These are phyloP conservation scores for Muntiacus reevesi DNA, from an alignment of 2,113 vertebrate genomes.

Conservation along the genomic window DNA sequence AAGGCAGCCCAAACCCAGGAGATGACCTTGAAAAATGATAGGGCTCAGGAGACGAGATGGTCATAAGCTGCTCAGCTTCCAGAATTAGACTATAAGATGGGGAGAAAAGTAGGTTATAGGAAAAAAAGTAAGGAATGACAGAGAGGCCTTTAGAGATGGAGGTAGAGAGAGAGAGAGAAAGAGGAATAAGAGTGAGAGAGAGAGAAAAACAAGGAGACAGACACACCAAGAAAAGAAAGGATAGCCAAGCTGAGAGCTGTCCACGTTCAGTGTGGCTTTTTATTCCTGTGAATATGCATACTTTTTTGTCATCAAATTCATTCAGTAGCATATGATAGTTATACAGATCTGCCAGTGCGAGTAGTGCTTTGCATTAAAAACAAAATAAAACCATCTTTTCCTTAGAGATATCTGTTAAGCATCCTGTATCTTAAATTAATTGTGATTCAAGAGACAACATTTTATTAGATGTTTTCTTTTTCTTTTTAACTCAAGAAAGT, in stretches of 20 bases:
- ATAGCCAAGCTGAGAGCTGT: background rate
- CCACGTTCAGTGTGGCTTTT: background rate
- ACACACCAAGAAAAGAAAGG: background rate
- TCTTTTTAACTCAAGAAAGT: background rate
- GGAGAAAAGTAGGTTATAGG: background rate
- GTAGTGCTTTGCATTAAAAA: background rate
- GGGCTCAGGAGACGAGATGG: background rate
- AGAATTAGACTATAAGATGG: background rate
- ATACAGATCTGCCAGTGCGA: background rate
- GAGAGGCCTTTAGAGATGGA: background rate
- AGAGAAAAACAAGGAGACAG: background rate
- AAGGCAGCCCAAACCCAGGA: background rate
- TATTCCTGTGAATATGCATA: background rate
- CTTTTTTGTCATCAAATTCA: background rate
- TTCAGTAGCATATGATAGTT: background rate
- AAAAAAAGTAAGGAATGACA: background rate
- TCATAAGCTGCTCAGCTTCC: background rate
- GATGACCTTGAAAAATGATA: background rate
- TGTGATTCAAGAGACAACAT: constrained; percentile 9
- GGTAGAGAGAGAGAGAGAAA: background rate
- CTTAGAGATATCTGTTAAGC: background rate
- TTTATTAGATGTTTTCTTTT: background rate
- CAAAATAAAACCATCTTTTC: constrained; percentile 1
- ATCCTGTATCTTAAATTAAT: constrained; percentile 22
- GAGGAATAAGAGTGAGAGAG: background rate